phyloP scores from a whole-genome alignment of 2,113 vertebrate species.

The Vulpes ferrilata region DNA sequence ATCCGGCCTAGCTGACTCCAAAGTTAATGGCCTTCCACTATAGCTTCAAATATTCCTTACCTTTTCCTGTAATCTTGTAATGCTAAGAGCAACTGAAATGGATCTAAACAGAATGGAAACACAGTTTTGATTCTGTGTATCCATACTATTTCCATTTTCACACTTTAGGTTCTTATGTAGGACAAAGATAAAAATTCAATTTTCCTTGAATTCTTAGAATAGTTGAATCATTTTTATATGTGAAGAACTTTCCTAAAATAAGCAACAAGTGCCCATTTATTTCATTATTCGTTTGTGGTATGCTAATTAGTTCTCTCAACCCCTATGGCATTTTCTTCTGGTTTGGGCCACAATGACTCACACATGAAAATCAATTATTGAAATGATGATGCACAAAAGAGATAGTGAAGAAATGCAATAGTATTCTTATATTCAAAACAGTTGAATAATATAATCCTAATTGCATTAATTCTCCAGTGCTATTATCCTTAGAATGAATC shows the following conservation, averaged over 20 bases:
- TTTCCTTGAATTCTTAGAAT: constrained; percentile 53
- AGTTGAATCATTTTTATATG: constrained; percentile 61
- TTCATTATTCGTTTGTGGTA: constrained; percentile 15
- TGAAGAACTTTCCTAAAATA: constrained; percentile 65
- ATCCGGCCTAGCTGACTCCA: background rate
- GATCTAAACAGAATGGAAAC: constrained; percentile 27
- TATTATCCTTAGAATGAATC: constrained; percentile 66
- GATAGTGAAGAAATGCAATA: background rate
- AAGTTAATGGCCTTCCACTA: background rate
- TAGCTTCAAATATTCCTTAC: background rate
- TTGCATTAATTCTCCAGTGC: background rate
- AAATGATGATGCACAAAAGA: background rate
- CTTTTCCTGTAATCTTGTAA: background rate
- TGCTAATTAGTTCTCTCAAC: constrained; percentile 22
- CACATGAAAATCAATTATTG: constrained; percentile 3
- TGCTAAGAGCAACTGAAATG: constrained; percentile 36
- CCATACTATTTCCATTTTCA: constrained; percentile 36
- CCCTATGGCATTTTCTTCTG: background rate
- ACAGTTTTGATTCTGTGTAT: background rate
- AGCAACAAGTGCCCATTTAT: background rate
- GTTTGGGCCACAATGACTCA: constrained; percentile 5
- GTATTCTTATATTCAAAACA: constrained; percentile 22
- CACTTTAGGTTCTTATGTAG: constrained; percentile 44
- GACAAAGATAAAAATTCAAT: constrained; percentile 65
- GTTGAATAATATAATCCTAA: background rate